Evolutionary conservation across 2,888 invertebrate genomes (phyloP), one percentile per base, ranked within the genome.

Genomic region (Anorthoa munda): DNA sequence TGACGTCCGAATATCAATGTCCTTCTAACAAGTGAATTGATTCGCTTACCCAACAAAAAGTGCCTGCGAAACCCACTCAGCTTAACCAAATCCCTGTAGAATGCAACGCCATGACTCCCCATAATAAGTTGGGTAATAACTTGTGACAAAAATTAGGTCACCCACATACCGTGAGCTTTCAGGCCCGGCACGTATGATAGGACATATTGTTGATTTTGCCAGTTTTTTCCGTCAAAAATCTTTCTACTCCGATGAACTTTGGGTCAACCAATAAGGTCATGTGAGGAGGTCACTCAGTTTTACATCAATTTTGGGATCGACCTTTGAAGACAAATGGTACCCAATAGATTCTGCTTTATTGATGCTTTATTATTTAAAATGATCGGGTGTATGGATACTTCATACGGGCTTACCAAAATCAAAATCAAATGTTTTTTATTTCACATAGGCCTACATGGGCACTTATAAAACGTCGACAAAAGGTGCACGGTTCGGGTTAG

Each of bases 101-200:
- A 86, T 85, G 85, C 77, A 87, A 80, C 86, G 81, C 87, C 89
- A 90, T 90, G 89, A 84, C 84, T 87, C 83, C 81, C 82, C 86
- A 85, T 90, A 90, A 91, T 88, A 91, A 90, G 89, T 90, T 88
- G 87, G 77, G 89, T 90, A 88, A 89, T 91, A 91, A 91, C 90
- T 90, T 89, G 74, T 80, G 71, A 81, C 9, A 88, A 89, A 91
- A 93, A 93, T 92, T 92, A 88, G 93, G 93, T 93, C 92, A 92
- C 90, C 91, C 86, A 88, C 78, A 89, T 90, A 86, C 82, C 65
- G 78, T 82, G 71, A 71, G 82, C 82, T 81, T 87, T 85, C 85
- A 81, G 81, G 84, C 82, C 81, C 59, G 83, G 79, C 85, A 83
- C 83, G 79, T 83, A 82, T 77, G 82, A n/a, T n/a, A n/a, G 83